Percentiles rank a stretch among this genome's conserved stretches.
Conservation (phyloP, 2,113 vertebrate species). For the Oncorhynchus clarkii region DNA sequence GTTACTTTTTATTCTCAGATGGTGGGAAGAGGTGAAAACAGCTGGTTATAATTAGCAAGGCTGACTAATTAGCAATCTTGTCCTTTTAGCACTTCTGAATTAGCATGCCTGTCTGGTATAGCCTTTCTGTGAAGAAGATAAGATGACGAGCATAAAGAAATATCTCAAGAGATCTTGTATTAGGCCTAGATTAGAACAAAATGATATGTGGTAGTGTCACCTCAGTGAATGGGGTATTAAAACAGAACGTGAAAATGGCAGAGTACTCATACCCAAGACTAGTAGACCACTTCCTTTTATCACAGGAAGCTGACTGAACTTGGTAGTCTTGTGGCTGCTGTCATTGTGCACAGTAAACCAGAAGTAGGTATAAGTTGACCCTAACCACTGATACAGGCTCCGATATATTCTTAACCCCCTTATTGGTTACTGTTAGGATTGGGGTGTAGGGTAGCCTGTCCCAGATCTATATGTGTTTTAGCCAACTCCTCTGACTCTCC, state of each 20-base stretch:
- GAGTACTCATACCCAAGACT: not conserved
- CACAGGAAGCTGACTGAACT: constrained; percentile 38
- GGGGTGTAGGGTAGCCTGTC: too few species aligned
- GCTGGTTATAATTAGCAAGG: not conserved
- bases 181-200: too few species aligned
- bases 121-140: too few species aligned
- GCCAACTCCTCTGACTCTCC: not conserved
- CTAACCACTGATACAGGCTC: not conserved
- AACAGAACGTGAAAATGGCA: not conserved
- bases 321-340: constrained; percentile 8
- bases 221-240: constrained; percentile 7
- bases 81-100: not conserved
- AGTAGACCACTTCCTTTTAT: constrained; percentile 28
- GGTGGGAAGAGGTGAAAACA: not conserved
- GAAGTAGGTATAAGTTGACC: constrained; percentile 52
- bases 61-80: not conserved
- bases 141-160: too few species aligned
- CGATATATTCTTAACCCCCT: too few species aligned
- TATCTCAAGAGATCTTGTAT: too few species aligned
- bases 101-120: too few species aligned
- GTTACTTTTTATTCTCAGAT: not conserved
- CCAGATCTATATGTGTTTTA: too few species aligned
- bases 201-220: too few species aligned
- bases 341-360: constrained; percentile 30
- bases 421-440: too few species aligned